A percentile compares a stretch with the other conserved stretches of the same genome.
Evolutionary conservation across 2,113 vertebrate species (phyloP).

Genomic region (Erinaceus europaeus): DNA sequence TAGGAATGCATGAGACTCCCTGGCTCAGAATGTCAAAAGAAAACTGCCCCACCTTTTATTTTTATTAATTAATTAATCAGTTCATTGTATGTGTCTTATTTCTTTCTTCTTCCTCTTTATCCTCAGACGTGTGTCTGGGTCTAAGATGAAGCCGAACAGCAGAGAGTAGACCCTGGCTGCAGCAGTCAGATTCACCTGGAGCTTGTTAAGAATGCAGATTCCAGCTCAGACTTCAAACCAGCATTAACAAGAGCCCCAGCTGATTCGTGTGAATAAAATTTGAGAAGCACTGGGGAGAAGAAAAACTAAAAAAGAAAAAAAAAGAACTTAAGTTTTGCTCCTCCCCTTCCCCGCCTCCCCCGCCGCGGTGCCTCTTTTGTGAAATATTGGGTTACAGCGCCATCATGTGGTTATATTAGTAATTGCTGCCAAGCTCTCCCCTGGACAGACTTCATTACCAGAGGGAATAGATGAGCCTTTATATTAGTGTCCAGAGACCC

Average conservation of each 20-base stretch:
- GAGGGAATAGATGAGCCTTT: no score
- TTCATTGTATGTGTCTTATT: not conserved
- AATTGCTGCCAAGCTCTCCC: not conserved
- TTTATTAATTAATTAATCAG: not conserved
- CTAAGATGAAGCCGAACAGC: not conserved
- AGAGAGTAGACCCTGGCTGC: not conserved
- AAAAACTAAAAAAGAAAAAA: not conserved
- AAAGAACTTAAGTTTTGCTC: not conserved
- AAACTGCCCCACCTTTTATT: not conserved
- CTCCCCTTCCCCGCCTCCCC: not conserved
- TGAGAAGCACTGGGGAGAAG: not conserved
- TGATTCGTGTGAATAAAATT: not conserved
- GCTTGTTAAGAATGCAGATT: not conserved
- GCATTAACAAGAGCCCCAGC: not conserved
- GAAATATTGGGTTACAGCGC: conserved; percentile 24
- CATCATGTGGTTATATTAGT: conserved; percentile 16
- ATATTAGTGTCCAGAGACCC: no score
- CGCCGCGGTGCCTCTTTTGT: not conserved
- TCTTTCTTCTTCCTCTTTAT: not conserved
- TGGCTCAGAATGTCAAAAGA: not conserved
- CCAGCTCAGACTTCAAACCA: not conserved
- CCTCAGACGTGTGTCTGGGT: not conserved
- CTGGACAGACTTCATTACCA: no score
- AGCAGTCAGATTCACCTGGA: not conserved
- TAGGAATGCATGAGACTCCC: not conserved